Percentiles rank a stretch among this genome's conserved stretches.
phyloP scores from a whole-genome alignment of 2,888 invertebrate species.

The Mycalesis mineus region DNA sequence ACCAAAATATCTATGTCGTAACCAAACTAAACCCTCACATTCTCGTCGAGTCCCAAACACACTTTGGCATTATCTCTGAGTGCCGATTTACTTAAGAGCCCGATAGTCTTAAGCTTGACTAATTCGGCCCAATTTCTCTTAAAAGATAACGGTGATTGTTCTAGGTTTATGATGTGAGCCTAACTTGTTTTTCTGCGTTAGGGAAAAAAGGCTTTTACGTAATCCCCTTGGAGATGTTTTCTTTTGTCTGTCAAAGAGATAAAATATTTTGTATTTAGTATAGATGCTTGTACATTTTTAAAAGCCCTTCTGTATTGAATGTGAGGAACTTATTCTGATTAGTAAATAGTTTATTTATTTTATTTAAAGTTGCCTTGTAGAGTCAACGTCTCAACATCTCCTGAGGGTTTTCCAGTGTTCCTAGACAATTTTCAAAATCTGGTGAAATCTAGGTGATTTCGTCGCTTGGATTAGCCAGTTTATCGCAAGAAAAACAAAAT shows the following conservation, averaged over 20 bases:
- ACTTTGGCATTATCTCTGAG: slow-evolving; percentile 3
- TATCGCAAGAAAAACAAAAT: too few species aligned
- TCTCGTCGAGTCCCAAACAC: slow-evolving; percentile 1
- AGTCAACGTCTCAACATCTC: too few species aligned
- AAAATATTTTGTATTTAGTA: not conserved
- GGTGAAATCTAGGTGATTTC: too few species aligned
- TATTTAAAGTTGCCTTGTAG: too few species aligned
- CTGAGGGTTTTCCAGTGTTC: too few species aligned
- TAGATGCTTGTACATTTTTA: not conserved
- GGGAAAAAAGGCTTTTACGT: not conserved
- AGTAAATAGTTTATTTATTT: too few species aligned
- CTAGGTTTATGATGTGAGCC: slow-evolving; percentile 5
- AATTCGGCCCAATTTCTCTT: slow-evolving; percentile 7
- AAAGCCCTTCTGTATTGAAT: not conserved
- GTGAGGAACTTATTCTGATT: not conserved
- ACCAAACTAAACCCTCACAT: not conserved
- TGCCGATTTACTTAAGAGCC: slow-evolving; percentile 13
- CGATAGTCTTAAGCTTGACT: slow-evolving; percentile 8
- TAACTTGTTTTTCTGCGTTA: not conserved
- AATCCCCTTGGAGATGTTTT: not conserved
- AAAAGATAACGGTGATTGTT: slow-evolving; percentile 6
- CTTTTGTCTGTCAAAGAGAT: not conserved
- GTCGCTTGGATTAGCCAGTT: too few species aligned
- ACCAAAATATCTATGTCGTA: not conserved
- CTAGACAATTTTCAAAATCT: too few species aligned